Conservation (phyloP, 2,888 invertebrate genomes). For the Leptopilina syphax region DNA sequence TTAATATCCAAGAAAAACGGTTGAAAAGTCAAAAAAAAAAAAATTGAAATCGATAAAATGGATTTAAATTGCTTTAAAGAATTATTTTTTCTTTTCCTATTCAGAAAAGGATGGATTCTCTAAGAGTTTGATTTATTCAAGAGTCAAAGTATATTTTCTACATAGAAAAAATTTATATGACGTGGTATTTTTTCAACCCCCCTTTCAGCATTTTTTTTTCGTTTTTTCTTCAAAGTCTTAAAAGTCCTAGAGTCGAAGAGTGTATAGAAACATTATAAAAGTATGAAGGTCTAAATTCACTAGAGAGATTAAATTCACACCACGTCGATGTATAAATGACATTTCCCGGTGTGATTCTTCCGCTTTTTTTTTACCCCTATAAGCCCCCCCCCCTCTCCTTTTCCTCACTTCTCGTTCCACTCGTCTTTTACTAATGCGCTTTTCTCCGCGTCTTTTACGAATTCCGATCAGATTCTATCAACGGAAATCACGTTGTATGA, state of each 20-base stretch:
- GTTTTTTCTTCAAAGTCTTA: constrained; percentile 53
- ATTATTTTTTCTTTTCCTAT: neutral
- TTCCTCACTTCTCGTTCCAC: no score
- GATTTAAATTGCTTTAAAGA: neutral
- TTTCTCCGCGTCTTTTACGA: neutral
- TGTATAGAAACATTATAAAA: constrained; percentile 72
- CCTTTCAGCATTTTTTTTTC: no score
- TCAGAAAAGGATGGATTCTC: constrained; percentile 20
- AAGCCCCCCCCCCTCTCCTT: no score
- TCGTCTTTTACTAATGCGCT: neutral
- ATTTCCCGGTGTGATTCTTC: constrained; percentile 2
- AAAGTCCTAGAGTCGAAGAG: constrained; percentile 62
- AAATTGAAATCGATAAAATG: neutral
- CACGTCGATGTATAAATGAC: constrained; percentile 24
- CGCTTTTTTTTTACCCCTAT: neutral
- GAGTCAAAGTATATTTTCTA: constrained; percentile 18
- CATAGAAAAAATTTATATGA: neutral
- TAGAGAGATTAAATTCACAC: constrained; percentile 42
- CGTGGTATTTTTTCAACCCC: constrained; percentile 21
- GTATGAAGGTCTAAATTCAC: constrained; percentile 65
- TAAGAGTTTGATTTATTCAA: neutral
- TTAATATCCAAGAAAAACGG: neutral
- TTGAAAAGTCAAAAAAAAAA: neutral
- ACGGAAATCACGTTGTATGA: constrained; percentile 22
- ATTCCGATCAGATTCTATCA: neutral